A percentile compares a stretch with the other conserved stretches of the same genome.
Conservation (phyloP, 2,113 vertebrate species). For the Bubo bubo region DNA sequence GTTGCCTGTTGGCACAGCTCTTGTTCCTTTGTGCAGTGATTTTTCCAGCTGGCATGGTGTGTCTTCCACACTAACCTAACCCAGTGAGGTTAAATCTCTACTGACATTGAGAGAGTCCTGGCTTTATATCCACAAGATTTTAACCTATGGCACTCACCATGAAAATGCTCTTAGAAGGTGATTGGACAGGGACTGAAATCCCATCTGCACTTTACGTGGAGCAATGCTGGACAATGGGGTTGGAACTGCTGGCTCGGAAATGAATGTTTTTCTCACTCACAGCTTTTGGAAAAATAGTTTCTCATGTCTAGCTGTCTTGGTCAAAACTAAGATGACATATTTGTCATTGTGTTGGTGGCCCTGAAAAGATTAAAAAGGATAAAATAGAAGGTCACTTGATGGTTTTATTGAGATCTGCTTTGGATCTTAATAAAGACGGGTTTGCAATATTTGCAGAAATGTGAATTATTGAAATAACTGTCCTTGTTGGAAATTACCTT, state of each 20-base stretch:
- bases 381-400: not conserved
- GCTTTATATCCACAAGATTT: not conserved
- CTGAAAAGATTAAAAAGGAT: not conserved
- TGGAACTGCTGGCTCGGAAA: not conserved
- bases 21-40: not conserved
- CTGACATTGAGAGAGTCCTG: not conserved
- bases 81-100: not conserved
- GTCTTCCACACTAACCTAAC: not conserved
- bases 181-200: not conserved
- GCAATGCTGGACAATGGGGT: accelerated
- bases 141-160: not conserved
- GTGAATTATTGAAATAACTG: not conserved
- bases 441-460: not conserved
- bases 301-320: not conserved
- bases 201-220: not conserved
- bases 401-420: not conserved
- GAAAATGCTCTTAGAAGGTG: not conserved
- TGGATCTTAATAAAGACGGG: not conserved
- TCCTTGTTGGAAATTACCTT: not conserved
- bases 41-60: not conserved
- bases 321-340: not conserved
- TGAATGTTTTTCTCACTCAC: not conserved
- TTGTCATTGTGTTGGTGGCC: not conserved
- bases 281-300: not conserved
- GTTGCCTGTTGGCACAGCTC: not conserved